These are phyloP conservation scores for Mirounga angustirostris DNA, from an alignment of 2,113 vertebrate species.

Conservation along the genomic window DNA sequence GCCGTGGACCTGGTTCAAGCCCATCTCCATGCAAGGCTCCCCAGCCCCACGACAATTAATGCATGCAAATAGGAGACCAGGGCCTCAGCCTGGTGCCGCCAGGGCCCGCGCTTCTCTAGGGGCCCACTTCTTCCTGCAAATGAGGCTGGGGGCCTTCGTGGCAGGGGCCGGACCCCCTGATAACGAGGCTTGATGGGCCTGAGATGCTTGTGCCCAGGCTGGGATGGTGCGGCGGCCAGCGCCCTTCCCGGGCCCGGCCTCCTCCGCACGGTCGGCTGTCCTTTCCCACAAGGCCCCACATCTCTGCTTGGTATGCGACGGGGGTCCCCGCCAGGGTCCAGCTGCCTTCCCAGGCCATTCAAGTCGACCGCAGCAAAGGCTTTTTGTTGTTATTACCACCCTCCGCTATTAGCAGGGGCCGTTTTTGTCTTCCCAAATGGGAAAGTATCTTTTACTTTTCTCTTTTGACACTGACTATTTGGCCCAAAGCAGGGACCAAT, in stretches of 20 bases:
- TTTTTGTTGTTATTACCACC: neutral
- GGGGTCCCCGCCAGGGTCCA: neutral
- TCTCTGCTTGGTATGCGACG: neutral
- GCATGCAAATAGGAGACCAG: rapidly evolving
- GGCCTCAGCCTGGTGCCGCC: rapidly evolving
- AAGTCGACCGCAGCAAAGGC: neutral
- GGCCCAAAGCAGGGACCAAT: constrained; percentile 71
- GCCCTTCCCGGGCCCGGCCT: rapidly evolving
- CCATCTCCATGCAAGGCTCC: neutral
- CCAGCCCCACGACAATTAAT: rapidly evolving
- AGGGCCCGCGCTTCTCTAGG: too few species aligned
- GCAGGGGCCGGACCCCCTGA: too few species aligned
- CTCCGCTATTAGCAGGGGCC: constrained; percentile 71
- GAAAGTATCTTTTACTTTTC: constrained; percentile 81
- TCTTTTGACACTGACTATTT: constrained; percentile 78
- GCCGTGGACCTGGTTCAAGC: rapidly evolving
- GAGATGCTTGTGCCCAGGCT: neutral
- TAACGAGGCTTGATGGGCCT: rapidly evolving
- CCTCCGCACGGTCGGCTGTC: rapidly evolving
- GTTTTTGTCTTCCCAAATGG: constrained; percentile 81
- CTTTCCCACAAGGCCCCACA: neutral
- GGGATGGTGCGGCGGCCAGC: rapidly evolving
- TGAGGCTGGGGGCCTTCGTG: rapidly evolving
- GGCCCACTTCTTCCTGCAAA: neutral
- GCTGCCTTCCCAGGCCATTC: neutral